Evolutionary conservation across 1,140 invertebrate species (phyloP), one percentile per base, ranked within the genome.

Genomic region (Matsumurasca onukii): DNA sequence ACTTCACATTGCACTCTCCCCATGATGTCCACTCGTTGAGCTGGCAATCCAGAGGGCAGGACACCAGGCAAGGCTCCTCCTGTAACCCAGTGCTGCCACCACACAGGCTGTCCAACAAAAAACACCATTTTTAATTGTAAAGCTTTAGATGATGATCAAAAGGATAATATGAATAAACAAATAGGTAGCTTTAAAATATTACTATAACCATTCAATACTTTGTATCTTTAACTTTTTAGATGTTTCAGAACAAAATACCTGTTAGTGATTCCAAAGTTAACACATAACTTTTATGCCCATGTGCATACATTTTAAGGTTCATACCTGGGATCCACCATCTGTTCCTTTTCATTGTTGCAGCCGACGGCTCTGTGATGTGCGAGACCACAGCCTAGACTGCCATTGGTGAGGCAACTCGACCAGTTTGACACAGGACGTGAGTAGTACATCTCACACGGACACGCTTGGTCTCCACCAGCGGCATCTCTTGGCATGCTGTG

Each of bases 11-110:
- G 72, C 84, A 85, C 12, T 80, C 78, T 1, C 82, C 82, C 85
- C 85, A 86, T 13, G 82, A 72, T 0, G 82, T 82, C 88, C 88
- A 90, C 9, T 84, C 80, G 9, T 84, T 84, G 57, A 86, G 74
- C 1, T 84, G 82, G 73, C 88, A 90, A 77, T 89, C 88, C 3
- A 84, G 78, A 1, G 86, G 83, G 75, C 88, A 89, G 0, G 84
- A 81, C 52, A 88, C 82, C n/a, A 83, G 79, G 75, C 88, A 90
- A 20, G 82, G 79, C 52, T 84, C 83, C 45, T 83, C 80, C 62
- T 85, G 75, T 17, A 86, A 74, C 25, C 82, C 79, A 5, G 76
- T 73, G 49, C 72, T 73, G 63, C 73, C 75, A 66, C 73, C 77
- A 72, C 78, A 79, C 24, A 77, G 68, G 65, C 76, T 77, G 62